A percentile compares a stretch with the other conserved stretches of the same genome.
Evolutionary conservation across 1,140 invertebrate genomes (phyloP).

Genomic region (Scaptomyza graminum): DNA sequence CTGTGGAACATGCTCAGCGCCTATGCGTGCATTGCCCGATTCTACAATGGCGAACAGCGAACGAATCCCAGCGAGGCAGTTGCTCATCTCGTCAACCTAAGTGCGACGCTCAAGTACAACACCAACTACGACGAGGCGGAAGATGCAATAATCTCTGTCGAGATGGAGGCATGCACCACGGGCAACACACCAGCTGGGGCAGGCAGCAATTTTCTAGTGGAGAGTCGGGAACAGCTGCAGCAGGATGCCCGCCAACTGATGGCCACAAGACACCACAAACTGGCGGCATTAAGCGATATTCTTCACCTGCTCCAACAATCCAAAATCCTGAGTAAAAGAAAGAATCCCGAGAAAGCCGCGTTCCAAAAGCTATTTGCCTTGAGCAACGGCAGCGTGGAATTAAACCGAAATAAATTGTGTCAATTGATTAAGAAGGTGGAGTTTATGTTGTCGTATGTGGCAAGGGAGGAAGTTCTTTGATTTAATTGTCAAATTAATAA

Average conservation of each 20-base stretch:
- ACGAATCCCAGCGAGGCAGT: slow-evolving; percentile 86
- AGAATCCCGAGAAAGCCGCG: slow-evolving; percentile 79
- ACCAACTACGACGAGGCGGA: slow-evolving; percentile 86
- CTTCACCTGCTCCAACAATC: slow-evolving; percentile 85
- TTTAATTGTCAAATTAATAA: slow-evolving; percentile 27
- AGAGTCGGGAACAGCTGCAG: slow-evolving; percentile 62
- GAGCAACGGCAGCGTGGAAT: slow-evolving; percentile 84
- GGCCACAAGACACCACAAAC: slow-evolving; percentile 55
- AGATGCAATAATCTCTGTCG: slow-evolving; percentile 87
- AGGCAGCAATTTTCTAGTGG: slow-evolving; percentile 44
- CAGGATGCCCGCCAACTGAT: slow-evolving; percentile 67
- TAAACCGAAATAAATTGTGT: slow-evolving; percentile 85
- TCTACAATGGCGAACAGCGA: slow-evolving; percentile 89
- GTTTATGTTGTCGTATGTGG: slow-evolving; percentile 88
- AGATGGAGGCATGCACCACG: slow-evolving; percentile 80
- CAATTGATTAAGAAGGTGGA: slow-evolving; percentile 88
- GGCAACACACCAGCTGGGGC: slow-evolving; percentile 57
- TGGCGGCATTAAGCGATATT: slow-evolving; percentile 87
- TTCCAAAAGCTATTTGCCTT: slow-evolving; percentile 84
- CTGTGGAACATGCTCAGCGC: slow-evolving; percentile 88
- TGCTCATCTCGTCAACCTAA: slow-evolving; percentile 86
- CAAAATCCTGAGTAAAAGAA: slow-evolving; percentile 67
- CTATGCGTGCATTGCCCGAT: slow-evolving; percentile 87
- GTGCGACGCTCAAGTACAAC: slow-evolving; percentile 86
- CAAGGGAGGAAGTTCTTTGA: slow-evolving; percentile 71